Evolutionary conservation across 2,113 vertebrate genomes (phyloP), one percentile per base, ranked within the genome.

Genomic region (Poeciliopsis turrubarensis): DNA sequence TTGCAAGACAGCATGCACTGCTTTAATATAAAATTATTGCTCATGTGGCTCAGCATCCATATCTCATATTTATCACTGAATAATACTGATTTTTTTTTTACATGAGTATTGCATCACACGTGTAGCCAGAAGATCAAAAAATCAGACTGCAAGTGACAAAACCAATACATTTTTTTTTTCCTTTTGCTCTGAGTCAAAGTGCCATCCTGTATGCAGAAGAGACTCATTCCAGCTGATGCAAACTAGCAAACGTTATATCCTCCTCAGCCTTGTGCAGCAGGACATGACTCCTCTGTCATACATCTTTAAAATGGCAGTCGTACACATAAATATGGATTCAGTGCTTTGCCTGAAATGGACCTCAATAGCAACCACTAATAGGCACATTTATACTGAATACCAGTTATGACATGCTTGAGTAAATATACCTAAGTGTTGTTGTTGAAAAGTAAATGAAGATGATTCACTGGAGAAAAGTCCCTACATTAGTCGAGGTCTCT

Each of bases 271-370:
- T 17, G n/a, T 75, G 54, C 41, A 61, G 61, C 26, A 73, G 44
- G 74, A 82, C 84, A 77, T 62, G 61, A 69, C 75, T 87, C 75
- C 73, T 77, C 65, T 68, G 71, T 87, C 81, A 86, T 72, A 72
- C 75, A 62, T 72, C 68, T 88, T 73, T 77, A 62, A 82, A 82
- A 72, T 68, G 71, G 78, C 75, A 64, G 34, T 67, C 0, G 1
- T 57, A 75, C 73, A 57, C 84, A 85, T 87, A 86, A 88, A 89
- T 89, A 82, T 86, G 72, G 85, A 91, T 75, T 66, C 29, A 79
- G 57, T 8, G 22, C 70, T 68, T 72, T 74, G 73, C 72, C 83
- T 84, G 75, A 70, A 84, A 83, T 68, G 70, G 31, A 17, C 74
- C 73, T 65, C 68, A 39, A 70, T 75, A 80, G 73, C 47, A 66